phyloP scores from a whole-genome alignment of 2,113 vertebrate species.

The Australoheros scitulus region DNA sequence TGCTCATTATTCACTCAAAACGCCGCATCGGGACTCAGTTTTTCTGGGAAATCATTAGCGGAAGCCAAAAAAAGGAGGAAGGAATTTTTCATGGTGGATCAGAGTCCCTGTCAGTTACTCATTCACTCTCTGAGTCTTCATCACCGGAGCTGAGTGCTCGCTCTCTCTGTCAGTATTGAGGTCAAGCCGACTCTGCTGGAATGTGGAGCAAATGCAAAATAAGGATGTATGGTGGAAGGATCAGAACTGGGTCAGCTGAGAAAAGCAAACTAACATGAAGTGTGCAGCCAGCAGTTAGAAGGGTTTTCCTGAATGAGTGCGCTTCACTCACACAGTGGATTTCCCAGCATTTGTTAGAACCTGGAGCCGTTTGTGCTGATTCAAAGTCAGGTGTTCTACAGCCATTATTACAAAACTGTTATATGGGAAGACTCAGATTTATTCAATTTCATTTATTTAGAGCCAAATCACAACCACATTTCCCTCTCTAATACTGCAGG shows the following conservation, averaged over 20 bases:
- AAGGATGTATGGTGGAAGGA: not conserved
- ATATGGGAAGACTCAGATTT: not conserved
- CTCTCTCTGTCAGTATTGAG: conserved; percentile 17
- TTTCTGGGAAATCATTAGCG: not conserved
- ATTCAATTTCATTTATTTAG: not conserved
- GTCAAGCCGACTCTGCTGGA: conserved; percentile 38
- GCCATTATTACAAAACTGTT: not conserved
- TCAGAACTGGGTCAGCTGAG: conserved; percentile 50
- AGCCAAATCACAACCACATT: no score
- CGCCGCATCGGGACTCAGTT: not conserved
- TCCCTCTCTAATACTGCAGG: no score
- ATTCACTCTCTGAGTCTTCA: not conserved
- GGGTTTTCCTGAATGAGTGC: conserved; percentile 11
- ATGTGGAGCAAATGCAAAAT: conserved; percentile 35
- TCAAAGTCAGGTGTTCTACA: not conserved
- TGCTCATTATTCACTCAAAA: not conserved
- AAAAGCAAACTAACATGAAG: not conserved
- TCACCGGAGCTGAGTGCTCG: not conserved
- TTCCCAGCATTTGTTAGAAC: conserved; percentile 15
- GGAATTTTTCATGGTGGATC: not conserved
- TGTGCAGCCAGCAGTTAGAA: not conserved
- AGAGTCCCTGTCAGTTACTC: conserved; percentile 25
- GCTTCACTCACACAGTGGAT: not conserved
- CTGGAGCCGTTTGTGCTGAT: not conserved
- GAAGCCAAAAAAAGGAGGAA: conserved; percentile 6